Percentiles rank a stretch among this genome's conserved stretches.
Evolutionary conservation across 2,113 vertebrate genomes (phyloP).

Genomic region (Chrysochloris asiatica): DNA sequence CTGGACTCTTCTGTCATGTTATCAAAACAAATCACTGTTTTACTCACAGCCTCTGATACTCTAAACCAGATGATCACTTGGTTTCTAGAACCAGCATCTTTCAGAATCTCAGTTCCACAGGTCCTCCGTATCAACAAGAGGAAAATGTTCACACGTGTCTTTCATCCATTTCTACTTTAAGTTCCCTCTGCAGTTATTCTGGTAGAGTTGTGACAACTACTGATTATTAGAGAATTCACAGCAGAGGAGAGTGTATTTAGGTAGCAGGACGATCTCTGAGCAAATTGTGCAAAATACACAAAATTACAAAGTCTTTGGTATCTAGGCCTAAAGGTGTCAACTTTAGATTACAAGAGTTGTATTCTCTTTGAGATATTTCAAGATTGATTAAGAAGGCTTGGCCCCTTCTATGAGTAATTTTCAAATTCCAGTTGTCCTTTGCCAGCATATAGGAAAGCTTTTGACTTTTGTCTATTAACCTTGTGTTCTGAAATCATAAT

Average conservation of each 20-base stretch:
- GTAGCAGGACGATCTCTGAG: background rate
- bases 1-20: background rate
- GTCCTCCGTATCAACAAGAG: background rate
- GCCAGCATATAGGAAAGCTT: background rate
- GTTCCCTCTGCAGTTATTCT: background rate
- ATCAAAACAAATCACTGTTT: background rate
- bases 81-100: background rate
- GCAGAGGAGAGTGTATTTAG: background rate
- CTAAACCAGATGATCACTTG: background rate
- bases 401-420: slow-evolving; percentile 11
- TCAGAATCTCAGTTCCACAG: background rate
- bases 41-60: background rate
- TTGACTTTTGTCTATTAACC: background rate
- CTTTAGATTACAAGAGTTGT: background rate
- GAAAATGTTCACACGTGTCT: background rate
- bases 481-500: too few relatives aligned
- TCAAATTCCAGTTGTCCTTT: background rate
- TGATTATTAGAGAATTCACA: background rate
- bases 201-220: background rate
- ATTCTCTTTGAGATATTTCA: background rate
- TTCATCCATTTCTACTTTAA: background rate
- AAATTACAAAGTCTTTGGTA: slow-evolving; percentile 7
- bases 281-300: background rate
- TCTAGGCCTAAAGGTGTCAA: background rate
- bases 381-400: background rate